Evolutionary conservation across 2,113 vertebrate genomes (phyloP).

Genomic region (Talpa occidentalis): DNA sequence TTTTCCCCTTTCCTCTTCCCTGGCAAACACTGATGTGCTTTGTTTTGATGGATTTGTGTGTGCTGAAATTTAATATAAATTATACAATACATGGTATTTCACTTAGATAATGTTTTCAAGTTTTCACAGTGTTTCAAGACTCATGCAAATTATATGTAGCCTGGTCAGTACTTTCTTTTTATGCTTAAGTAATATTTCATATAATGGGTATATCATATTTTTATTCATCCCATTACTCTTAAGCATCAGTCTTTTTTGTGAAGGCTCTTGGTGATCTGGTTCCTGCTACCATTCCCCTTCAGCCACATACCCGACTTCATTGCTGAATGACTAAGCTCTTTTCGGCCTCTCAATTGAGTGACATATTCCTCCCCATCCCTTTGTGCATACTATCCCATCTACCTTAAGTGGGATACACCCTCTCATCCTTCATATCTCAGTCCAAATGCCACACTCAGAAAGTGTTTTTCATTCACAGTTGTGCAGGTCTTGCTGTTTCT

Average conservation of each 20-base stretch:
- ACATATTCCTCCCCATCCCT: too few species aligned
- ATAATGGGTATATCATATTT: neutral
- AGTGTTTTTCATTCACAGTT: too few species aligned
- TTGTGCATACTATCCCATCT: too few species aligned
- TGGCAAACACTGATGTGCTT: neutral
- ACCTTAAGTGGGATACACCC: too few species aligned
- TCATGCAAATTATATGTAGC: neutral
- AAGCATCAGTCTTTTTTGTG: neutral
- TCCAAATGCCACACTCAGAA: too few species aligned
- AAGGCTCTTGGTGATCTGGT: neutral
- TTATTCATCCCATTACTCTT: neutral
- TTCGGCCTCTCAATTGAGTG: neutral
- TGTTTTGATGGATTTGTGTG: neutral
- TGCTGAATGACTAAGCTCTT: neutral
- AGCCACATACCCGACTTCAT: neutral
- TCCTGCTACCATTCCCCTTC: neutral
- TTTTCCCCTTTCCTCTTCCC: neutral
- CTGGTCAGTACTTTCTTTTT: neutral
- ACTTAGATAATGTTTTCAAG: neutral
- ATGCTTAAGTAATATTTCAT: neutral
- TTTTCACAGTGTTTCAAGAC: neutral
- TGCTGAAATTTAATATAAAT: neutral
- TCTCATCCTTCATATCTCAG: too few species aligned
- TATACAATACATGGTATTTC: neutral
- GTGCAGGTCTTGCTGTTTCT: too few species aligned